phyloP scores from a whole-genome alignment of 2,797 vertebrate species.

The Hipposideros larvatus region DNA sequence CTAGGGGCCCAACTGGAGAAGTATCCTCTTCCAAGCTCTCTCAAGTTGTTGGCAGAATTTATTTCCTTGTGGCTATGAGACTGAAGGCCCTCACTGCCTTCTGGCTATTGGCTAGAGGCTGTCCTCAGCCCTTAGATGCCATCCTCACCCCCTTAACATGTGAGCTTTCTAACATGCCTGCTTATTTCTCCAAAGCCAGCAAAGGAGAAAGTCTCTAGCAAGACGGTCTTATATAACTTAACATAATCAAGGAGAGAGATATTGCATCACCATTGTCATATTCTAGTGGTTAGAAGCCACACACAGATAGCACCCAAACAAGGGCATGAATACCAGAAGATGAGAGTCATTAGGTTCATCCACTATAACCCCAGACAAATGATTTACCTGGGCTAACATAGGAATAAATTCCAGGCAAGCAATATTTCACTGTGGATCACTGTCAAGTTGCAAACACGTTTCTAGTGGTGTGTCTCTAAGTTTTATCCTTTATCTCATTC shows the following conservation, averaged over 20 bases:
- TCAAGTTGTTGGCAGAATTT: neutral
- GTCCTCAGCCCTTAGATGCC: neutral
- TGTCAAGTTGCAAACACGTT: neutral
- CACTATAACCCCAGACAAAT: neutral
- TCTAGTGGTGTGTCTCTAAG: neutral
- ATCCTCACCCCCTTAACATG: neutral
- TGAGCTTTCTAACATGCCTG: neutral
- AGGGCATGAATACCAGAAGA: neutral
- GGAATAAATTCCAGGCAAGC: neutral
- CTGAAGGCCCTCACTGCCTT: neutral
- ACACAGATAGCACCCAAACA: neutral
- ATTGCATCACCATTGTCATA: neutral
- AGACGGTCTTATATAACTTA: neutral
- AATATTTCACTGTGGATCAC: neutral
- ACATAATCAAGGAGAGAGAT: neutral
- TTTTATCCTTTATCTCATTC: neutral
- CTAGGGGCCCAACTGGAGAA: neutral
- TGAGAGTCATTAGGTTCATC: neutral
- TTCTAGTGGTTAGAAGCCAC: neutral
- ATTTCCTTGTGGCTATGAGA: neutral
- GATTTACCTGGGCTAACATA: neutral
- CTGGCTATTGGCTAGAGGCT: neutral
- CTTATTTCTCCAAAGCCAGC: neutral
- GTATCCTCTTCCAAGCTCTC: neutral
- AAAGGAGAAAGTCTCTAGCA: neutral